phyloP scores from a whole-genome alignment of 2,797 vertebrate species.

The Eospalax fontanierii region DNA sequence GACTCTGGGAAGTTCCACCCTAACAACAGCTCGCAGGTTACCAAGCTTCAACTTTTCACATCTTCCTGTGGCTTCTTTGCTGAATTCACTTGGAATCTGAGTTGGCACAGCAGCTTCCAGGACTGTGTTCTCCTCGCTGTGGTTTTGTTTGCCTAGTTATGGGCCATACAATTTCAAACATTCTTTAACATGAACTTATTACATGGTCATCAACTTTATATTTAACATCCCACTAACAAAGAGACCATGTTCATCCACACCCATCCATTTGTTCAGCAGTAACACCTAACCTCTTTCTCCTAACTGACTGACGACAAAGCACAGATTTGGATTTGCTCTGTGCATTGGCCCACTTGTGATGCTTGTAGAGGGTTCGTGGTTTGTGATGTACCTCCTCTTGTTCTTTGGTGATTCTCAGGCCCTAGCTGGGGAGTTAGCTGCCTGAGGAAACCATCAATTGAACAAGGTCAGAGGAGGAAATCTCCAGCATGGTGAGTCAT shows the following conservation, averaged over 20 bases:
- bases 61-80: neutral
- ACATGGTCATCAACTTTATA: neutral
- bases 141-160: neutral
- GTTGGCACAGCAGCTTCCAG: neutral
- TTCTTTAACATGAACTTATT: neutral
- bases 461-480: neutral
- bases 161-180: neutral
- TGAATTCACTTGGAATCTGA: neutral
- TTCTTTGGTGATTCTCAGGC: neutral
- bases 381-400: neutral
- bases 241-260: neutral
- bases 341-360: neutral
- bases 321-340: neutral
- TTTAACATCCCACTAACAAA: neutral
- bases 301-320: neutral
- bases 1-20: neutral
- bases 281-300: no score
- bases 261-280: neutral
- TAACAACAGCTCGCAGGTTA: neutral
- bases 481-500: neutral
- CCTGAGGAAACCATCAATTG: neutral
- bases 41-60: neutral
- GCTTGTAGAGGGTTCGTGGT: neutral
- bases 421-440: neutral
- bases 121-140: fast-evolving